These are phyloP conservation scores for Tuta absoluta DNA, from an alignment of 2,888 invertebrate species.

Conservation along the genomic window DNA sequence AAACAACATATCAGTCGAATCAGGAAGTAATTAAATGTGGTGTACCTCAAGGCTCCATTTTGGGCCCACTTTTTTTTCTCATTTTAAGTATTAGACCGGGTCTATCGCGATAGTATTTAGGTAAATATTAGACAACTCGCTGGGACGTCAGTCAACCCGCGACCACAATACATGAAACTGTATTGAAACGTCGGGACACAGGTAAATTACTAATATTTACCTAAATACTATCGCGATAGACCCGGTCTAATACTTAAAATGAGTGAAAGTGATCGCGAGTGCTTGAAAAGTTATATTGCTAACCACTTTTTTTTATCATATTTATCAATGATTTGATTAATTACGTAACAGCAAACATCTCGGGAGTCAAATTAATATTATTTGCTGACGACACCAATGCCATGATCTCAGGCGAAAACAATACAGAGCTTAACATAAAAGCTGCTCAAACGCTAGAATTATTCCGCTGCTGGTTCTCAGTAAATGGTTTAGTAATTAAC, in stretches of 20 bases:
- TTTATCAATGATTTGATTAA: constrained; percentile 17
- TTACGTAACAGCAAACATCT: background rate
- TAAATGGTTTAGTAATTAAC: constrained; percentile 5
- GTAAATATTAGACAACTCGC: too few species aligned
- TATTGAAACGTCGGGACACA: too few species aligned
- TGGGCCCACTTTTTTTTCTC: too few species aligned
- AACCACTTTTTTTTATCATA: constrained; percentile 6
- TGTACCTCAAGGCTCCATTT: constrained; percentile 14
- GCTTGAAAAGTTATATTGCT: too few species aligned
- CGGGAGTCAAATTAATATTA: background rate
- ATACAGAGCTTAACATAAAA: background rate
- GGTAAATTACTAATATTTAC: too few species aligned
- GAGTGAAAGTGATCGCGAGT: too few species aligned
- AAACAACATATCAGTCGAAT: background rate
- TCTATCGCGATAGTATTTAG: too few species aligned
- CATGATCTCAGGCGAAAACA: background rate
- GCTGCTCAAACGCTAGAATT: background rate
- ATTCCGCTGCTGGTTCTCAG: background rate
- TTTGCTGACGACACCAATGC: constrained; percentile 27
- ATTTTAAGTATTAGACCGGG: too few species aligned
- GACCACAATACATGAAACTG: too few species aligned
- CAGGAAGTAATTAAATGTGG: background rate
- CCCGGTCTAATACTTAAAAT: too few species aligned
- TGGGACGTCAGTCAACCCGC: too few species aligned
- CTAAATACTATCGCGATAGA: too few species aligned